A percentile compares a stretch with the other conserved stretches of the same genome.
phyloP scores from a whole-genome alignment of 2,113 vertebrate genomes.

The Natator depressus region DNA sequence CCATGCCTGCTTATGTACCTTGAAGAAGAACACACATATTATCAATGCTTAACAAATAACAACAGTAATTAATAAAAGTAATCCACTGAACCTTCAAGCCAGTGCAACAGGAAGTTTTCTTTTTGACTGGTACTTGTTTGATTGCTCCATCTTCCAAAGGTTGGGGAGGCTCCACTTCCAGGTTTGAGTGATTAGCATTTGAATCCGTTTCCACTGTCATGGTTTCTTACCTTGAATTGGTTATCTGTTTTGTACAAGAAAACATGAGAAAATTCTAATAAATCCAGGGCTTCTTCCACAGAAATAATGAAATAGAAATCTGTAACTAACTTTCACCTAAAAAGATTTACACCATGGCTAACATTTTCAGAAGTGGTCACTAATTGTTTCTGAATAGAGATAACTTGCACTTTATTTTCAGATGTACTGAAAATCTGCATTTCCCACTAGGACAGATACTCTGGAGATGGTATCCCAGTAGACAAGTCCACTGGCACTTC shows the following conservation, averaged over 20 bases:
- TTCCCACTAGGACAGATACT: not conserved
- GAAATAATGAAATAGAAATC: not conserved
- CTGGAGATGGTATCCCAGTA: not conserved
- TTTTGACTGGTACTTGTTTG: not conserved
- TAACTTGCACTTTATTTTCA: not conserved
- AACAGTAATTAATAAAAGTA: not conserved
- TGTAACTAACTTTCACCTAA: not conserved
- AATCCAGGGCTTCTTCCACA: not conserved
- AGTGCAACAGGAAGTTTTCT: not conserved
- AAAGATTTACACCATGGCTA: not conserved
- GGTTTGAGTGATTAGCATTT: not conserved
- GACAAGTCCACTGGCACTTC: not conserved
- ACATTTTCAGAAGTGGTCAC: not conserved
- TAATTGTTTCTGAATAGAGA: not conserved
- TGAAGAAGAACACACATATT: not conserved
- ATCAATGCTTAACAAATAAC: not conserved
- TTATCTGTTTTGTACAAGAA: slow-evolving; percentile 21
- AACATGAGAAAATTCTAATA: not conserved
- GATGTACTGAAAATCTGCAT: not conserved
- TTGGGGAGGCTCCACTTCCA: slow-evolving; percentile 37
- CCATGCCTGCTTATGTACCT: not conserved
- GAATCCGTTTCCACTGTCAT: slow-evolving; percentile 15
- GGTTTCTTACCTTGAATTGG: not conserved
- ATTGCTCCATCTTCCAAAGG: slow-evolving; percentile 14
- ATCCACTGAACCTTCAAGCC: slow-evolving; percentile 74